Evolutionary conservation across 2,797 vertebrate species (phyloP).

Genomic region (Anguilla megastoma): DNA sequence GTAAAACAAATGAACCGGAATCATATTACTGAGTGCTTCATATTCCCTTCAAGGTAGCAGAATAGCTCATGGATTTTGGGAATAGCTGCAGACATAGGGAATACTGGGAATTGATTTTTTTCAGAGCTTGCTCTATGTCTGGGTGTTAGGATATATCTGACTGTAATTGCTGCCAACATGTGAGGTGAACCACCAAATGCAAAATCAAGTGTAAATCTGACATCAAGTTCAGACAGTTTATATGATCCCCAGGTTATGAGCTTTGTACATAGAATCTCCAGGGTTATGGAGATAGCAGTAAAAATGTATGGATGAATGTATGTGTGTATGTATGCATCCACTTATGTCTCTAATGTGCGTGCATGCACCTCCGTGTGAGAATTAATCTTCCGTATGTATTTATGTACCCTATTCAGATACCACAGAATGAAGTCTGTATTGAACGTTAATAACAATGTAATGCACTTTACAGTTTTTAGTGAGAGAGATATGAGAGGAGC

Average conservation of each 20-base stretch:
- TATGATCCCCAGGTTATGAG: not conserved
- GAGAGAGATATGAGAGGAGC: not conserved
- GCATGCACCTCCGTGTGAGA: not conserved
- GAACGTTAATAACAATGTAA: conserved; percentile 1
- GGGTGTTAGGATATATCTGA: not conserved
- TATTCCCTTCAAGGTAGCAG: not conserved
- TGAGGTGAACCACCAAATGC: not conserved
- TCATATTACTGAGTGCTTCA: not conserved
- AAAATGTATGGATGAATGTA: conserved; percentile 1
- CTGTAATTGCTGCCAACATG: not conserved
- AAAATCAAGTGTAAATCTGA: not conserved
- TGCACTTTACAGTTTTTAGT: conserved; percentile 17
- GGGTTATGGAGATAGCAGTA: not conserved
- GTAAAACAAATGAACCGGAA: not conserved
- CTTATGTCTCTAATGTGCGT: not conserved
- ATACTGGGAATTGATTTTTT: conserved; percentile 20
- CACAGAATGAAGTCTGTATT: conserved; percentile 4
- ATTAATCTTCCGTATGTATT: not conserved
- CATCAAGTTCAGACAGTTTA: not conserved
- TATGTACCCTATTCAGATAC: not conserved
- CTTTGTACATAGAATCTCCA: not conserved
- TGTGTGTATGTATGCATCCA: not conserved
- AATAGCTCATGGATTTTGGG: not conserved
- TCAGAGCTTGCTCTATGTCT: not conserved
- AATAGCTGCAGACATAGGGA: not conserved